Conservation (phyloP, 1,140 invertebrate genomes). For the Diorhabda elongata region DNA sequence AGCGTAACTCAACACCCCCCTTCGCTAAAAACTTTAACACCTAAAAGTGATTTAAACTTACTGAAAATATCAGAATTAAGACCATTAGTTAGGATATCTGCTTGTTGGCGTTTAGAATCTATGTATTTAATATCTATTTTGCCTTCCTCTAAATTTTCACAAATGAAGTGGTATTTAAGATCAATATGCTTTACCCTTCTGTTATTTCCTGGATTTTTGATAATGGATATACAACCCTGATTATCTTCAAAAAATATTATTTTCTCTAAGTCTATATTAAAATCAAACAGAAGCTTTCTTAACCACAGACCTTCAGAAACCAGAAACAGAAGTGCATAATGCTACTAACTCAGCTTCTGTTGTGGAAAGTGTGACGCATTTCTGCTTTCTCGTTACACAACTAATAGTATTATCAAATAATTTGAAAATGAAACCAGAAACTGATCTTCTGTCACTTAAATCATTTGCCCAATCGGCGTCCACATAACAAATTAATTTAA, state of each 20-base stretch:
- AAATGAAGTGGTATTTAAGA: conserved; percentile 30
- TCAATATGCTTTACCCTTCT: conserved; percentile 37
- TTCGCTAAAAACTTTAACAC: conserved; percentile 12
- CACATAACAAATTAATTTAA: conserved; percentile 12
- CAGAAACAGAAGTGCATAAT: conserved; percentile 23
- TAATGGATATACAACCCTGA: conserved; percentile 40
- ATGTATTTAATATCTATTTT: conserved; percentile 22
- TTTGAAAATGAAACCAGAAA: conserved; percentile 10
- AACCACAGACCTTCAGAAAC: conserved; percentile 35
- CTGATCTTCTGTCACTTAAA: conserved; percentile 33
- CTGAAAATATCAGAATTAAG: conserved; percentile 8
- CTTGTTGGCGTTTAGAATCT: conserved; percentile 20
- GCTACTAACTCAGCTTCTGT: conserved; percentile 53
- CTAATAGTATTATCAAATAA: conserved; percentile 28
- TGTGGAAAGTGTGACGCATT: too few species aligned
- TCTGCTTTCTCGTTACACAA: conserved; percentile 29
- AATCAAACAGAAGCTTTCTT: conserved; percentile 31
- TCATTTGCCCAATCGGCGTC: conserved; percentile 33
- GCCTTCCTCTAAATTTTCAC: conserved; percentile 23
- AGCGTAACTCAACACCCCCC: conserved; percentile 4
- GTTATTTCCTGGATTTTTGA: conserved; percentile 40
- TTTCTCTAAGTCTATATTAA: conserved; percentile 23
- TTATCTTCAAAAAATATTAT: conserved; percentile 37
- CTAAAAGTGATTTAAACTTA: conserved; percentile 12
- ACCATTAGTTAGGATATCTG: conserved; percentile 28